Evolutionary conservation across 2,888 invertebrate species (phyloP).

Genomic region (Xestoiulus laeticollis): DNA sequence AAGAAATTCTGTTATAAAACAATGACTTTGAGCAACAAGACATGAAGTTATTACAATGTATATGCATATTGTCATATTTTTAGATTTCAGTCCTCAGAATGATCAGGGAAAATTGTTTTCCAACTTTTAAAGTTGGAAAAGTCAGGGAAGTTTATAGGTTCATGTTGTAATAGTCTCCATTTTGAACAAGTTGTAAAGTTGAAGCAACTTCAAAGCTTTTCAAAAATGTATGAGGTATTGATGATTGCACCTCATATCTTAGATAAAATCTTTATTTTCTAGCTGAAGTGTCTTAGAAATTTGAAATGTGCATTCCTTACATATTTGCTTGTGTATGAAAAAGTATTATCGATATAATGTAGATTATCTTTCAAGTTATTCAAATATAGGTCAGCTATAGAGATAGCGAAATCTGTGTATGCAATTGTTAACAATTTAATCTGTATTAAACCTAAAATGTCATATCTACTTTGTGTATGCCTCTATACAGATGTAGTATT

Average conservation of each 20-base stretch:
- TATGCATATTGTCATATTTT: no score
- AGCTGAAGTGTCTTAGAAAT: not conserved
- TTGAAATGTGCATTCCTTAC: not conserved
- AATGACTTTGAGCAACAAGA: no score
- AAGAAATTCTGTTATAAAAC: no score
- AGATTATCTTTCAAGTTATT: not conserved
- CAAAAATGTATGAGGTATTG: not conserved
- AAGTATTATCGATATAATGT: not conserved
- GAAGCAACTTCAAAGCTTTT: not conserved
- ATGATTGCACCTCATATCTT: not conserved
- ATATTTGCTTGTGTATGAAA: not conserved
- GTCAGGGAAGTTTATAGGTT: no score
- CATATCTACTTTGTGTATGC: not conserved
- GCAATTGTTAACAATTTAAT: not conserved
- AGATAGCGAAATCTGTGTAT: not conserved
- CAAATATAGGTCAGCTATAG: constrained; percentile 13
- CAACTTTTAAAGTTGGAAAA: no score
- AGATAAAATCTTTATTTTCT: not conserved
- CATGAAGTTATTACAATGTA: no score
- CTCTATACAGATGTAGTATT: no score
- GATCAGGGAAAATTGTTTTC: no score
- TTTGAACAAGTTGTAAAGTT: not conserved
- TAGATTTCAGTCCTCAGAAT: no score
- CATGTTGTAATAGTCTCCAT: no score
- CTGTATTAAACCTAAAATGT: not conserved